These are phyloP conservation scores for Caenorhabditis becei DNA, from an alignment of 2,888 invertebrate genomes.

Conservation along the genomic window DNA sequence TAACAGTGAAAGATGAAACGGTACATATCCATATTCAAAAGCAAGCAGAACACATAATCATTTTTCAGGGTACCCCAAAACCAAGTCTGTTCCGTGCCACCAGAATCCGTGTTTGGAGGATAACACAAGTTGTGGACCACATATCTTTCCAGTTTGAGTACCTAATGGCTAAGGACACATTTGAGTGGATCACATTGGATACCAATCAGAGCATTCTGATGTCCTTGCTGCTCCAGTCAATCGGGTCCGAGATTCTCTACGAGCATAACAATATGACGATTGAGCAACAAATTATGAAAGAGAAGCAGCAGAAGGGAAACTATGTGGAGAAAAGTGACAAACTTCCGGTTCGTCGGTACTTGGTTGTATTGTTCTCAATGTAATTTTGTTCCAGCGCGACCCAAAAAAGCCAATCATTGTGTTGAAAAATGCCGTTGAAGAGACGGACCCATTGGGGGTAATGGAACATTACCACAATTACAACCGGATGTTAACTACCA, in stretches of 20 bases:
- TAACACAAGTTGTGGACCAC: constrained; percentile 82
- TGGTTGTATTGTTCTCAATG: not conserved
- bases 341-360: constrained; percentile 16
- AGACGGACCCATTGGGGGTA: constrained; percentile 60
- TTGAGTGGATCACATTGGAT: constrained; percentile 94
- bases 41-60: no score
- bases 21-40: constrained; percentile 22
- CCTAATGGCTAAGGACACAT: constrained; percentile 77
- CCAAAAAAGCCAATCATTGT: constrained; percentile 58
- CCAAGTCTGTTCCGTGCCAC: constrained; percentile 91
- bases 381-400: constrained; percentile 31
- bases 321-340: constrained; percentile 47
- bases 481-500: constrained; percentile 73
- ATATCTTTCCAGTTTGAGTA: constrained; percentile 78
- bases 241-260: constrained; percentile 91
- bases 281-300: constrained; percentile 56
- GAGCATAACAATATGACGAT: constrained; percentile 80
- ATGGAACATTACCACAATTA: constrained; percentile 61
- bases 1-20: constrained; percentile 55
- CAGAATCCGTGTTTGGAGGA: constrained; percentile 96
- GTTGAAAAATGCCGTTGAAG: constrained; percentile 62
- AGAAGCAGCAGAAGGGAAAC: constrained; percentile 45
- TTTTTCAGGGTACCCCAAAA: constrained; percentile 30
- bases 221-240: constrained; percentile 92
- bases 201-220: constrained; percentile 89